Evolutionary conservation across 2,113 vertebrate species (phyloP).

Genomic region (Polypterus bichir): DNA sequence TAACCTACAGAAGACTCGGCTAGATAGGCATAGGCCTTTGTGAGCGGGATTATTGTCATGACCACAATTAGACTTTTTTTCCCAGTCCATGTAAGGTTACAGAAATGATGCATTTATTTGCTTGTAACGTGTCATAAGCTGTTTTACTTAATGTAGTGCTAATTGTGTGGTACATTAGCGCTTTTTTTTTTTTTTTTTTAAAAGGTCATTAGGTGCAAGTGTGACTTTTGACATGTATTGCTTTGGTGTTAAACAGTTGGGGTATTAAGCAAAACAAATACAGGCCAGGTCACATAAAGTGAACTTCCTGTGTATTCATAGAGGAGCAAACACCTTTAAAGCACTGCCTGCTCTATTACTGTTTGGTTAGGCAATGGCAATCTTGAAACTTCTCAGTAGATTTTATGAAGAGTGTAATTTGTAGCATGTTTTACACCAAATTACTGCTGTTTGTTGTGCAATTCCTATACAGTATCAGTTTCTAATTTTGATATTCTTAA

Average conservation of each 20-base stretch:
- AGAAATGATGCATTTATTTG: too few relatives aligned
- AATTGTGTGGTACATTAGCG: slow-evolving; percentile 8
- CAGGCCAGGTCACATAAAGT: slow-evolving; percentile 30
- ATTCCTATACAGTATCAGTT: neutral
- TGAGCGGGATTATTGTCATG: too few relatives aligned
- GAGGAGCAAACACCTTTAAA: slow-evolving; percentile 30
- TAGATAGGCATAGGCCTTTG: too few relatives aligned
- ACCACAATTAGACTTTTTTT: too few relatives aligned
- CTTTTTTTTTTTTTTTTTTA: neutral
- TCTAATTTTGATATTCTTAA: neutral
- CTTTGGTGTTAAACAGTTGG: neutral
- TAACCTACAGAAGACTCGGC: too few relatives aligned
- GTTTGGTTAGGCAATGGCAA: neutral
- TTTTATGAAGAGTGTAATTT: neutral
- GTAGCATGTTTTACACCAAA: neutral
- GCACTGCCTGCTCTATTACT: slow-evolving; percentile 14
- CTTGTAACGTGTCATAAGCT: slow-evolving; percentile 10
- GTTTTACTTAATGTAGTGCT: slow-evolving; percentile 20
- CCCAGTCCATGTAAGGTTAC: too few relatives aligned
- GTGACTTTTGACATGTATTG: slow-evolving; percentile 13
- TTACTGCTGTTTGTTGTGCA: neutral
- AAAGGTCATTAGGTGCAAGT: slow-evolving; percentile 18
- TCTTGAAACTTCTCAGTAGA: neutral
- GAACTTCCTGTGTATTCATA: slow-evolving; percentile 33
- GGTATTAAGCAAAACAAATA: slow-evolving; percentile 31